Conservation (phyloP, 1,140 invertebrate genomes). For the Drosophila elegans region DNA sequence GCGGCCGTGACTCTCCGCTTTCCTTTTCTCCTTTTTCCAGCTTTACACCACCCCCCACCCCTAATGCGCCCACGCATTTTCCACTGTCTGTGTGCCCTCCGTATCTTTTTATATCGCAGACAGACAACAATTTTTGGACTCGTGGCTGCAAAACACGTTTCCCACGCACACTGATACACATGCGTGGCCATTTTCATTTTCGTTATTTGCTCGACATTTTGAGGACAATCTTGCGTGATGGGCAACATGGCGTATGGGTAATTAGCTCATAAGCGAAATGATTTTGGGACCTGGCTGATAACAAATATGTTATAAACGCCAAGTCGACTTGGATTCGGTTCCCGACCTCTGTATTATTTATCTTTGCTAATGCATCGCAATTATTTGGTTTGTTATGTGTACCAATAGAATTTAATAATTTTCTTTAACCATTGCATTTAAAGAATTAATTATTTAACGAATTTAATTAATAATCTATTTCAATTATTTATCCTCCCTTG, state of each 20-base stretch:
- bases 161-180: slow-evolving; percentile 3
- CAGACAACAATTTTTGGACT: slow-evolving; percentile 56
- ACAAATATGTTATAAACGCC: neutral
- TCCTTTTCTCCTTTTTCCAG: neutral
- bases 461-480: slow-evolving; percentile 37
- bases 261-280: slow-evolving; percentile 31
- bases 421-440: neutral
- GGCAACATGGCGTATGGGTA: slow-evolving; percentile 54
- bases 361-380: neutral
- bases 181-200: slow-evolving; percentile 28
- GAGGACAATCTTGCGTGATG: slow-evolving; percentile 40
- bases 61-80: slow-evolving; percentile 19
- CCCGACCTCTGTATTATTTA: neutral
- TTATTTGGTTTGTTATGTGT: slow-evolving; percentile 14
- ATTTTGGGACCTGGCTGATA: neutral
- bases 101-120: slow-evolving; percentile 46
- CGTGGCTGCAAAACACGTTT: slow-evolving; percentile 24
- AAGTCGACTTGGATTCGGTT: neutral
- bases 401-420: slow-evolving; percentile 7
- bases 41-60: neutral
- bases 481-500: slow-evolving; percentile 26
- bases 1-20: slow-evolving; percentile 54
- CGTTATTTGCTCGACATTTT: slow-evolving; percentile 34
- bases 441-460: slow-evolving; percentile 29
- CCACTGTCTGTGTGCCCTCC: slow-evolving; percentile 6